Percentiles rank a stretch among this genome's conserved stretches.
These are phyloP conservation scores for Arion vulgaris DNA, from an alignment of 1,140 invertebrate genomes.

Conservation along the genomic window DNA sequence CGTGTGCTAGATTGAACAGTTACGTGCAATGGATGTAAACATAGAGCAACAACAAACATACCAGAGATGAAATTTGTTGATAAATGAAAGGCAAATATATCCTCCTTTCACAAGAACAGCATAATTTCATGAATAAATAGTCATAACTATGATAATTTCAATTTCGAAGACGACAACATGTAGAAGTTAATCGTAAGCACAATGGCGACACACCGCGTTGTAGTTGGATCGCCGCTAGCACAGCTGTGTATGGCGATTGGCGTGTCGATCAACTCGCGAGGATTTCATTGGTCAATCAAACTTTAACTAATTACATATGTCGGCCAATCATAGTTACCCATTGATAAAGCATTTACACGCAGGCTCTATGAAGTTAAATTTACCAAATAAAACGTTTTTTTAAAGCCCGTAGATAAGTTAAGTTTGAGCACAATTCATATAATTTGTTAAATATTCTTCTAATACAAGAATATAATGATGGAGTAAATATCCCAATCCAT, in stretches of 20 bases:
- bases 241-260: constrained; percentile 43
- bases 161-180: constrained; percentile 25
- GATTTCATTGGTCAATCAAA: constrained; percentile 39
- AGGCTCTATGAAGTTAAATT: not conserved
- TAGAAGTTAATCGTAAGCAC: constrained; percentile 25
- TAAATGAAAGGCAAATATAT: constrained; percentile 1
- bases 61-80: constrained; percentile 18
- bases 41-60: constrained; percentile 14
- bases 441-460: too few species aligned
- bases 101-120: constrained; percentile 14
- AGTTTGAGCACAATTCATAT: too few species aligned
- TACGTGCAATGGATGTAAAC: constrained; percentile 32
- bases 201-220: constrained; percentile 42
- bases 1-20: constrained; percentile 18
- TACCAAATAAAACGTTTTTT: too few species aligned
- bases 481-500: too few species aligned
- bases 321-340: constrained; percentile 27
- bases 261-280: constrained; percentile 41
- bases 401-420: too few species aligned
- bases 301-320: constrained; percentile 44
- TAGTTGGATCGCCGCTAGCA: constrained; percentile 32
- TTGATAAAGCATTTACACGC: constrained; percentile 9
- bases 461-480: too few species aligned
- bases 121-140: not conserved
- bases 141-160: constrained; percentile 6